Evolutionary conservation across 2,888 invertebrate species (phyloP).

Genomic region (Coelopa pilipes): DNA sequence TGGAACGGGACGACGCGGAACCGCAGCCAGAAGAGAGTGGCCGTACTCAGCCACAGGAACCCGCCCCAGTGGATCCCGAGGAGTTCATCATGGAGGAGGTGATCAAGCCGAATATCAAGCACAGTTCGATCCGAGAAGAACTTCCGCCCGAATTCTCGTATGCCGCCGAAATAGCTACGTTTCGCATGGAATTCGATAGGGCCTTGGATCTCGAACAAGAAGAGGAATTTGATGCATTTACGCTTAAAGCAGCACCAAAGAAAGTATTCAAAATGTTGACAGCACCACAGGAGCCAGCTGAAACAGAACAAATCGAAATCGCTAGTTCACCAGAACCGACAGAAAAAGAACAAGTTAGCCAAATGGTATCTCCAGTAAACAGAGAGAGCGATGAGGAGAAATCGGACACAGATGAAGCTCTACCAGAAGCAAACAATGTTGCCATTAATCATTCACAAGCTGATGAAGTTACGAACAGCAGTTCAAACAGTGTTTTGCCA

Average conservation of each 20-base stretch:
- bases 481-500: too few species aligned
- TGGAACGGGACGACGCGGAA: constrained; percentile 47
- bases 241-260: constrained; percentile 49
- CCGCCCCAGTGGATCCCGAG: constrained; percentile 45
- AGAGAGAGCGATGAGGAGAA: too few species aligned
- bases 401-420: too few species aligned
- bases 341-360: too few species aligned
- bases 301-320: too few species aligned
- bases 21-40: background rate
- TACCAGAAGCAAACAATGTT: too few species aligned
- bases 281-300: constrained; percentile 44
- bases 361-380: too few species aligned
- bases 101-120: constrained; percentile 60
- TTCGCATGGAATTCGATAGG: constrained; percentile 53
- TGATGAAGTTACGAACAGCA: too few species aligned
- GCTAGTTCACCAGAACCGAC: too few species aligned
- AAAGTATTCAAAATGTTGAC: constrained; percentile 52
- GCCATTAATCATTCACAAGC: too few species aligned
- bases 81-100: constrained; percentile 61
- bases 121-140: constrained; percentile 55
- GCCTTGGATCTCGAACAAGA: constrained; percentile 49
- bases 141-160: constrained; percentile 52
- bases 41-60: background rate
- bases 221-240: constrained; percentile 47
- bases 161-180: constrained; percentile 56